These are phyloP conservation scores for Brenthis daphne DNA, from an alignment of 2,888 invertebrate species.

Conservation along the genomic window DNA sequence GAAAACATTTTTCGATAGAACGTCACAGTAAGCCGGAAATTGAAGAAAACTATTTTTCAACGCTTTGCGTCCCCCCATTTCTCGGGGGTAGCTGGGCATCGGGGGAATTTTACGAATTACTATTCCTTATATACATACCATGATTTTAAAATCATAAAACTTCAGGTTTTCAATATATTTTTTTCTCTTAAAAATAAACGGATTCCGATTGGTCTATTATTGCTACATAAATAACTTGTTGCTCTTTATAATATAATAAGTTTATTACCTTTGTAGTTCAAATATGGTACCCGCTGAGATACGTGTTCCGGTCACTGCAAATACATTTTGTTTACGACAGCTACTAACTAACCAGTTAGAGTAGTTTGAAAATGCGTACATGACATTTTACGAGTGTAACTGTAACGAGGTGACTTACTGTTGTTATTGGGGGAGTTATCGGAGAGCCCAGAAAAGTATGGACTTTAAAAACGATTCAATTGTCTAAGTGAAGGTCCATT, in stretches of 20 bases:
- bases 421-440: conserved; percentile 66
- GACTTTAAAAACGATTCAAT: conserved; percentile 48
- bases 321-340: conserved; percentile 43
- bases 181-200: no score
- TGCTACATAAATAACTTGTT: conserved; percentile 13
- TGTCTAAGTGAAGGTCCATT: conserved; percentile 61
- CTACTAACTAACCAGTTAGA: conserved; percentile 54
- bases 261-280: neutral
- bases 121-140: no score
- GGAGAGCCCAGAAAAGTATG: conserved; percentile 44
- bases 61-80: no score
- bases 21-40: no score
- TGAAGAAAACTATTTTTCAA: no score
- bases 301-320: conserved; percentile 43
- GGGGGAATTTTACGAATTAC: no score
- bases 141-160: no score
- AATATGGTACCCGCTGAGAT: conserved; percentile 25
- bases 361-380: conserved; percentile 61
- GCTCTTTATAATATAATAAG: conserved; percentile 1
- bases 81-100: no score
- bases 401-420: conserved; percentile 76
- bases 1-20: no score
- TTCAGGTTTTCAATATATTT: no score
- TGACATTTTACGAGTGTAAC: conserved; percentile 72
- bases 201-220: no score